These are phyloP conservation scores for Dicrurus megarhynchus DNA, from an alignment of 2,113 vertebrate genomes.

Conservation along the genomic window DNA sequence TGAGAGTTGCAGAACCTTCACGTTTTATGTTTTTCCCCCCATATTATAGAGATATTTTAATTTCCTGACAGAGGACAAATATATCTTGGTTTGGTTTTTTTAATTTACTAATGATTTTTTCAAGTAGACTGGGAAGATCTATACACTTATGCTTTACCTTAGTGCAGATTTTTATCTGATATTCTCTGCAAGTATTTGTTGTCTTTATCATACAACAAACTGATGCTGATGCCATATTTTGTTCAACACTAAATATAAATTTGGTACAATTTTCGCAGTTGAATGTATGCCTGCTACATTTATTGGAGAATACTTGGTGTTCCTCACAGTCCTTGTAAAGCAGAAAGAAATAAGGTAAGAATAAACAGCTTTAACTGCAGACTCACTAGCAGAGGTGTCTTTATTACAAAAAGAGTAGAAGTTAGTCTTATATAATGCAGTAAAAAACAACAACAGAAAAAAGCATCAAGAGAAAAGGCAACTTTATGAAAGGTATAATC, in stretches of 20 bases:
- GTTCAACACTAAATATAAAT: background rate
- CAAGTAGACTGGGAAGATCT: background rate
- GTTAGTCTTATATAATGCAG: background rate
- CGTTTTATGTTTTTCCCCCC: fast-evolving
- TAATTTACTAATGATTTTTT: background rate
- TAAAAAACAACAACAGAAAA: background rate
- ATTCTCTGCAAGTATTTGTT: background rate
- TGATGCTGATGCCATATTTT: background rate
- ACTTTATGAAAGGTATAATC: background rate
- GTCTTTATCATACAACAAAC: background rate
- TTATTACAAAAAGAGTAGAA: background rate
- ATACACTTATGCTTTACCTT: background rate
- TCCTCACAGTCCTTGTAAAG: background rate
- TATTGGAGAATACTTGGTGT: background rate
- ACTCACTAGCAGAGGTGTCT: fast-evolving
- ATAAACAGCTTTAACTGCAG: background rate
- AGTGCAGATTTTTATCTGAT: background rate
- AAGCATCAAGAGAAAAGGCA: background rate
- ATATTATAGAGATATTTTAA: background rate
- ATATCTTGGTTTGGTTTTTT: background rate
- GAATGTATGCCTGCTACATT: background rate
- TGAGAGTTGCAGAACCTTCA: background rate
- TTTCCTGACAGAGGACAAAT: background rate
- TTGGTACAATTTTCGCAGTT: background rate
- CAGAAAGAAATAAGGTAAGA: background rate